These are phyloP conservation scores for Penaeus vannamei DNA, from an alignment of 1,140 invertebrate species.

Conservation along the genomic window DNA sequence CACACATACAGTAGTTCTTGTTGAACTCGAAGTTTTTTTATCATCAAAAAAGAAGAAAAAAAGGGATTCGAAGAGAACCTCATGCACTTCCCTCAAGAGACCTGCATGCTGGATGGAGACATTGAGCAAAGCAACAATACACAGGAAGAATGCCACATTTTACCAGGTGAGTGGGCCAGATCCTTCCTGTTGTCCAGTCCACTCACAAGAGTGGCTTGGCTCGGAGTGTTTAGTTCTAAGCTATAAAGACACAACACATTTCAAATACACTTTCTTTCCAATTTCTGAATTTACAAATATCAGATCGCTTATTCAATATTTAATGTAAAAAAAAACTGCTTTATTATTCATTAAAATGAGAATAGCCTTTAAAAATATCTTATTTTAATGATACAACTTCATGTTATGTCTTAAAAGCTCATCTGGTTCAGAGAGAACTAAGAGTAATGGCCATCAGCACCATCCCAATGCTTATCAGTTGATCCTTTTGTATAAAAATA, in stretches of 20 bases:
- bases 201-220: slow-evolving; percentile 36
- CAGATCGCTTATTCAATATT: background rate
- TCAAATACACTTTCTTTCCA: background rate
- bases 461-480: slow-evolving; percentile 52
- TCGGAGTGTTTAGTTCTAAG: slow-evolving; percentile 33
- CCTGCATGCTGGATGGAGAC: slow-evolving; percentile 53
- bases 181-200: slow-evolving; percentile 36
- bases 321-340: background rate
- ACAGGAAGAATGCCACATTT: slow-evolving; percentile 48
- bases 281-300: background rate
- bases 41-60: slow-evolving; percentile 22
- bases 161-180: slow-evolving; percentile 29
- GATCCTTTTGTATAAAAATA: slow-evolving; percentile 62
- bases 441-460: slow-evolving; percentile 36
- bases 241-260: slow-evolving; percentile 37
- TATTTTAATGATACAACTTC: background rate
- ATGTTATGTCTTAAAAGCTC: slow-evolving; percentile 10
- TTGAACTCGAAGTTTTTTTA: background rate
- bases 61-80: slow-evolving; percentile 26
- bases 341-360: too few species aligned
- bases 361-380: too few species aligned
- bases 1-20: too few species aligned
- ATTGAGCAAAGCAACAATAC: slow-evolving; percentile 62
- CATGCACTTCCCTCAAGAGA: slow-evolving; percentile 26
- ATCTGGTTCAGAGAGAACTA: slow-evolving; percentile 33